Evolutionary conservation across 2,797 vertebrate genomes (phyloP).

Genomic region (Toxotes lorentzi): DNA sequence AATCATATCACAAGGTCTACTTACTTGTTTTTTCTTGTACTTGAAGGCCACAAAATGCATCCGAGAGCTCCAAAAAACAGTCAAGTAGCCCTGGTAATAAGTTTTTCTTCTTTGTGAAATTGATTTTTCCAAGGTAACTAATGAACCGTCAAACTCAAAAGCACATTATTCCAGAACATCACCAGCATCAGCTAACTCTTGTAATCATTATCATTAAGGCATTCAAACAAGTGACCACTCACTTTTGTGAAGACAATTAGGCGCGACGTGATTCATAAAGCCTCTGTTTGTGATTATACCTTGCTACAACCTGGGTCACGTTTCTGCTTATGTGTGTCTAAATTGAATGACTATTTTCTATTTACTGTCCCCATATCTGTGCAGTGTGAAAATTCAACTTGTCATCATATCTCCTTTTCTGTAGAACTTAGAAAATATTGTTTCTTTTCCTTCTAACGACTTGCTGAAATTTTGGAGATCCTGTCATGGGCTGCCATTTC

Average conservation of each 20-base stretch:
- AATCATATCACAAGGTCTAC: neutral
- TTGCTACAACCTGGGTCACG: neutral
- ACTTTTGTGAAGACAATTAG: neutral
- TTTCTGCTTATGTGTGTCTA: neutral
- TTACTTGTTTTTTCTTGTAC: conserved; percentile 12
- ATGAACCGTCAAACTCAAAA: neutral
- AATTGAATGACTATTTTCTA: conserved; percentile 16
- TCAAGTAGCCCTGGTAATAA: neutral
- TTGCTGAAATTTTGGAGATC: conserved; percentile 59
- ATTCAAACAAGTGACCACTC: neutral
- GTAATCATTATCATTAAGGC: neutral
- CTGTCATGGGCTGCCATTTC: conserved; percentile 64
- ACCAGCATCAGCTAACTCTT: neutral
- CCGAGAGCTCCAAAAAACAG: neutral
- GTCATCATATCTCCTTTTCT: conserved; percentile 26
- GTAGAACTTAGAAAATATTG: conserved; percentile 20
- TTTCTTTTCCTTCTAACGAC: conserved; percentile 27
- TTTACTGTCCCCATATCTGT: conserved; percentile 18
- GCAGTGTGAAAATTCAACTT: conserved; percentile 20
- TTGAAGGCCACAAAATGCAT: conserved; percentile 12
- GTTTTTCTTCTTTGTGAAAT: neutral
- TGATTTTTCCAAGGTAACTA: conserved; percentile 13
- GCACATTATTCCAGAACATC: neutral
- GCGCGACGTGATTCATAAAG: neutral
- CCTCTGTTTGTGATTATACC: neutral